Conservation (phyloP, 2,888 invertebrate species). For the Spisula subtruncata region DNA sequence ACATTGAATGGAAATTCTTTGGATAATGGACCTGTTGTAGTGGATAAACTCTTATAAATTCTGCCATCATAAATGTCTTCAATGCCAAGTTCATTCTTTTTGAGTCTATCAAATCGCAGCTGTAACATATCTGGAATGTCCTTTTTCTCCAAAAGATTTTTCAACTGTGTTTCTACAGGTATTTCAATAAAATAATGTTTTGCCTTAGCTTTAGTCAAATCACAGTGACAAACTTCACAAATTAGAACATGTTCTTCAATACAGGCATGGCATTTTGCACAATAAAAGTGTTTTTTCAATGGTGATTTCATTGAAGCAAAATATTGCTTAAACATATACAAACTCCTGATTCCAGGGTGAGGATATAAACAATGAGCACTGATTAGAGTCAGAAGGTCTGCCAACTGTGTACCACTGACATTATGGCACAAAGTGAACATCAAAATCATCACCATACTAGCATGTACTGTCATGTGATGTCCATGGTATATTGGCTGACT, state of each 20-base stretch:
- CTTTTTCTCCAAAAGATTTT: background rate
- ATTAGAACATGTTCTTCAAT: no score
- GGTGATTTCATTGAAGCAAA: slow-evolving; percentile 15
- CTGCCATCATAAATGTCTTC: background rate
- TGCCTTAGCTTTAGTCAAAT: background rate
- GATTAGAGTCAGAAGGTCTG: background rate
- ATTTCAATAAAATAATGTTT: background rate
- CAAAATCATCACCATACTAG: background rate
- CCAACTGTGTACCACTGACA: background rate
- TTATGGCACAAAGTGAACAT: background rate
- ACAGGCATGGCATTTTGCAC: background rate
- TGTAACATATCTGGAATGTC: background rate
- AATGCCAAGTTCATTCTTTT: background rate
- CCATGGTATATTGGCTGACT: background rate
- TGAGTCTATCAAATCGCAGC: background rate
- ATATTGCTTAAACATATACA: background rate
- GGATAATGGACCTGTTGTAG: background rate
- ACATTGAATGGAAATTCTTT: background rate
- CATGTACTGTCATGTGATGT: background rate
- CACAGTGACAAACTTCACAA: background rate
- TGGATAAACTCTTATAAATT: background rate
- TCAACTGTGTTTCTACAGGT: background rate
- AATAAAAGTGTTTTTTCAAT: background rate
- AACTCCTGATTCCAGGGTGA: no score
- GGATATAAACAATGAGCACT: background rate